Percentiles rank a stretch among this genome's conserved stretches.
phyloP scores from a whole-genome alignment of 2,113 vertebrate species.

The Chelonoidis abingdonii region DNA sequence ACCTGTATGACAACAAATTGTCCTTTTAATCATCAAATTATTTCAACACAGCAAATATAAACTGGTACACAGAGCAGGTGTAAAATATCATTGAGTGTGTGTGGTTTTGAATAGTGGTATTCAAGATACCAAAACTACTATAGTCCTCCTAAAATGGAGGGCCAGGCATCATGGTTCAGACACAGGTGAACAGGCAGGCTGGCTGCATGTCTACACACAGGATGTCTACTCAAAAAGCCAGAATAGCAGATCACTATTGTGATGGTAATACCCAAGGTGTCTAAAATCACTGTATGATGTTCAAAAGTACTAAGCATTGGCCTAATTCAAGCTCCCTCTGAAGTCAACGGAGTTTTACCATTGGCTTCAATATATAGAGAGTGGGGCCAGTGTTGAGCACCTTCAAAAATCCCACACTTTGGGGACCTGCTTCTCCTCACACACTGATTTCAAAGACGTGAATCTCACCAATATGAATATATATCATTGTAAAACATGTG shows the following conservation, averaged over 20 bases:
- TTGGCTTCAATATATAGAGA: background rate
- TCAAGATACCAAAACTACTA: background rate
- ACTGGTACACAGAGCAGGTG: background rate
- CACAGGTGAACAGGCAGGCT: background rate
- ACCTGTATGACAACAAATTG: background rate
- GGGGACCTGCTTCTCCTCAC: background rate
- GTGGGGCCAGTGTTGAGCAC: background rate
- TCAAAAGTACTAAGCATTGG: background rate
- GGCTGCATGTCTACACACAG: background rate
- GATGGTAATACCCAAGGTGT: too few species aligned
- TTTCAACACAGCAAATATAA: background rate
- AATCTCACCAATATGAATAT: background rate
- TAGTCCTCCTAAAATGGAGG: background rate
- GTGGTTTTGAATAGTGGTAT: background rate
- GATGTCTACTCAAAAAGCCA: background rate
- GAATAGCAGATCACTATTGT: background rate
- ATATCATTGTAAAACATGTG: too few species aligned
- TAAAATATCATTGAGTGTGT: background rate
- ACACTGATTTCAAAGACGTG: background rate
- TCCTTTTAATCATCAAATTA: background rate
- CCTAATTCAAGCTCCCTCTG: background rate
- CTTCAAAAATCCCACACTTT: background rate
- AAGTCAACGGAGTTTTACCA: background rate
- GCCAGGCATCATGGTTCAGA: background rate
- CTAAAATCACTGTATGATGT: too few species aligned